These are phyloP conservation scores for Hyposoter didymator DNA, from an alignment of 2,888 invertebrate species.

Conservation along the genomic window DNA sequence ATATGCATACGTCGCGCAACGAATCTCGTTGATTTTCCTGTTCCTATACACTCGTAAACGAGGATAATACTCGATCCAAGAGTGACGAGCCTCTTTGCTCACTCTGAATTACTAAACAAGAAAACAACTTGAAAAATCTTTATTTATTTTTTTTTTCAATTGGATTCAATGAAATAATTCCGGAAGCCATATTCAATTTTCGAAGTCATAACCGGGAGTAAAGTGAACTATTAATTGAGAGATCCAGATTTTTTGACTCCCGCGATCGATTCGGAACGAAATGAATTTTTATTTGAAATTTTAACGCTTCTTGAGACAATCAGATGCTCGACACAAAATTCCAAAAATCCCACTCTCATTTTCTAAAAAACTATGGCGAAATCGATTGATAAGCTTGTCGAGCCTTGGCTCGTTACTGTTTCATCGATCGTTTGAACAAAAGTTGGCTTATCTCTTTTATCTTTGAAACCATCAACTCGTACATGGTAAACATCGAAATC, in stretches of 20 bases:
- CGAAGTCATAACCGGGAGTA: neutral
- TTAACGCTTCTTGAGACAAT: no score
- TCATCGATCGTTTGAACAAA: neutral
- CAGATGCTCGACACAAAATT: no score
- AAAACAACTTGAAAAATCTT: neutral
- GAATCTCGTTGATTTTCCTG: neutral
- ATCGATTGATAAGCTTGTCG: no score
- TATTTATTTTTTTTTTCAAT: neutral
- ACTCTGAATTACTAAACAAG: neutral
- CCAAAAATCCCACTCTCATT: no score
- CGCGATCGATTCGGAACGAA: no score
- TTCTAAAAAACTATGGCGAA: no score
- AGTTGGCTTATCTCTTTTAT: neutral
- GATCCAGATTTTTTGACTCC: neutral
- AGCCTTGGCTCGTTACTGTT: neutral
- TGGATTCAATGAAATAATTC: no score
- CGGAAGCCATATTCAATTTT: no score
- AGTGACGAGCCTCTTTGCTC: neutral
- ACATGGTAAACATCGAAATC: no score
- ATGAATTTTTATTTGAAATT: neutral
- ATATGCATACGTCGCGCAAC: neutral
- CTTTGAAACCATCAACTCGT: neutral
- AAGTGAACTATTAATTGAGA: neutral
- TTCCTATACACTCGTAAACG: neutral
- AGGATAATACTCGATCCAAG: neutral